Conservation (phyloP, 2,888 invertebrate species). For the Catocala fraxini region DNA sequence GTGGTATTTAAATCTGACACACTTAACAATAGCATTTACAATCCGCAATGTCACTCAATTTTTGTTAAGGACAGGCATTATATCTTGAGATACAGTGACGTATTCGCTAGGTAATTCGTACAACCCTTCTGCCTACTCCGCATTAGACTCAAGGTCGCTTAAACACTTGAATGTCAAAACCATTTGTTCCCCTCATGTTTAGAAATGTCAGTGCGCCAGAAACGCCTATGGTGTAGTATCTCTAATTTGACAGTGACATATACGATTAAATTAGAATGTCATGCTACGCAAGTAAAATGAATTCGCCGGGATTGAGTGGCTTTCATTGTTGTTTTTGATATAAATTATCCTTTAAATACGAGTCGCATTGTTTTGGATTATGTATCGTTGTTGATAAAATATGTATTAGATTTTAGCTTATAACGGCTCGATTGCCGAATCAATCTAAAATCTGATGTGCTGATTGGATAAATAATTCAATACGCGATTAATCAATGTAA, state of each 20-base stretch:
- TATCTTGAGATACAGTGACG: constrained; percentile 57
- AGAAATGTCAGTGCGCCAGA: constrained; percentile 84
- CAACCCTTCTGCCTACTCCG: constrained; percentile 70
- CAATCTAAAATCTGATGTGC: constrained; percentile 2
- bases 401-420: constrained; percentile 4
- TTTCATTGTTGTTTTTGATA: constrained; percentile 57
- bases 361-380: constrained; percentile 34
- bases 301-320: constrained; percentile 68
- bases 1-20: constrained; percentile 20
- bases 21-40: constrained; percentile 55
- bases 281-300: constrained; percentile 73
- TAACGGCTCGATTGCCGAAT: neutral
- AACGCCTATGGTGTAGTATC: constrained; percentile 82
- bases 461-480: too few species aligned
- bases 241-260: constrained; percentile 85
- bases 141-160: constrained; percentile 78
- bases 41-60: constrained; percentile 65
- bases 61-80: constrained; percentile 54
- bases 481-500: too few species aligned
- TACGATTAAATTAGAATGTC: constrained; percentile 83
- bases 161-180: constrained; percentile 83
- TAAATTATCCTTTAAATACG: constrained; percentile 49
- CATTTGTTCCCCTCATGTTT: constrained; percentile 83
- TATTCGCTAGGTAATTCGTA: constrained; percentile 65
- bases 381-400: constrained; percentile 10